These are phyloP conservation scores for Rhodeus uyekii DNA, from an alignment of 2,797 vertebrate genomes.

Conservation along the genomic window DNA sequence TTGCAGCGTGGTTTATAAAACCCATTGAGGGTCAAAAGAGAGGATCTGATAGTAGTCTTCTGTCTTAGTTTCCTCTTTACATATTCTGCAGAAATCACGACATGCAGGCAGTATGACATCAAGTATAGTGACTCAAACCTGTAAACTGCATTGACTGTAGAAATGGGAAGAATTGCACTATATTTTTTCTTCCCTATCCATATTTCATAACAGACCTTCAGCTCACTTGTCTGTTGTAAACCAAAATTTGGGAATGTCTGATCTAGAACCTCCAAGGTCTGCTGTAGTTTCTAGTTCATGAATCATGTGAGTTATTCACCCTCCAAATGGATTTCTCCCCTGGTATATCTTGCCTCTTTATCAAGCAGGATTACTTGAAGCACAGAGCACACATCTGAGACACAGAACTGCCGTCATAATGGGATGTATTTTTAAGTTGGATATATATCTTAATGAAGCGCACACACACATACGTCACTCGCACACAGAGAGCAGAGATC, in stretches of 20 bases:
- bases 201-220: not conserved
- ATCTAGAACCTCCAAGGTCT: not conserved
- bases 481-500: too few relatives aligned
- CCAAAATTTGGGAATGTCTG: not conserved
- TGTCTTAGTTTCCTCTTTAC: conserved; percentile 18
- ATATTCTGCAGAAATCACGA: conserved; percentile 29
- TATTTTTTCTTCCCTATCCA: not conserved
- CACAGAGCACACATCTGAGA: not conserved
- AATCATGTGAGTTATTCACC: conserved; percentile 9
- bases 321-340: conserved; percentile 9
- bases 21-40: conserved; percentile 61
- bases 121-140: not conserved
- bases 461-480: too few relatives aligned
- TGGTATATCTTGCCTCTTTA: not conserved
- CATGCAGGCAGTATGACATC: not conserved
- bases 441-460: too few relatives aligned
- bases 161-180: not conserved
- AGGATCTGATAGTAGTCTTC: conserved; percentile 60
- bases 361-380: conserved; percentile 11
- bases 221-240: not conserved
- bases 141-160: not conserved
- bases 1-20: conserved; percentile 75
- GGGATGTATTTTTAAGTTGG: conserved; percentile 14
- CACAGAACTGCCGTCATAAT: conserved; percentile 54
- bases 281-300: not conserved